Evolutionary conservation across 2,888 invertebrate genomes (phyloP), one percentile per base, ranked within the genome.

Genomic region (Macrosoma leucophasiata): DNA sequence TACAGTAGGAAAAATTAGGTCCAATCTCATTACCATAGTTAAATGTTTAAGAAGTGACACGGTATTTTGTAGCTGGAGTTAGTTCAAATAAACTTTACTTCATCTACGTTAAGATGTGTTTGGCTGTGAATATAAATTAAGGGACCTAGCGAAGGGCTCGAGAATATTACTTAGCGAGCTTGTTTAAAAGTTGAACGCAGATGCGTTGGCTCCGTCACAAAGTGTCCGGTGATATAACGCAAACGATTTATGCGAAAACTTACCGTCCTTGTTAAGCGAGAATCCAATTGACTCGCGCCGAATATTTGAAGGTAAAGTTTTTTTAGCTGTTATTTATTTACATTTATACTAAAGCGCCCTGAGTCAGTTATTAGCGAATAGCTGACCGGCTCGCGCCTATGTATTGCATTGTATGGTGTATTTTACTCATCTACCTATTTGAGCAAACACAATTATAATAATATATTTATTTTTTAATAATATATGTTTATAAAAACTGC

Each of bases 161-260:
- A 33, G 36, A 27, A 36, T 36, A 33, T 29, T 29, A 39, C 22
- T 39, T 32, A 29, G 29, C 10, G 28, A 35, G 32, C 25, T 32
- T 39, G 35, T 35, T 35, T 35, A 32, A 39, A 34, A 39, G 35
- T 39, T 39, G 29, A 32, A 18, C 30, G 20, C 35, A 35, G 39
- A 39, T 33, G 39, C 35, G 32, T 32, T 25, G 17, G 25, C 25
- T 14, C 28, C 13, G 28, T 27, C 31, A 20, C 29, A 34, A 39
- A 34, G 17, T 22, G 35, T 39, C 39, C 29, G 12, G 26, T 22
- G 35, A 35, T 35, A 29, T 36, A 36, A 39, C 26, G 36, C 25
- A 36, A 36, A 26, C 28, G 33, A 33, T 24, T 33, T 29, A 37
- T 36, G 44, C 49, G 23, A 8, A 10, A 35, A 35, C 29, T 35